Conservation (phyloP, 2,113 vertebrate species). For the Porphyrio hochstetteri region DNA sequence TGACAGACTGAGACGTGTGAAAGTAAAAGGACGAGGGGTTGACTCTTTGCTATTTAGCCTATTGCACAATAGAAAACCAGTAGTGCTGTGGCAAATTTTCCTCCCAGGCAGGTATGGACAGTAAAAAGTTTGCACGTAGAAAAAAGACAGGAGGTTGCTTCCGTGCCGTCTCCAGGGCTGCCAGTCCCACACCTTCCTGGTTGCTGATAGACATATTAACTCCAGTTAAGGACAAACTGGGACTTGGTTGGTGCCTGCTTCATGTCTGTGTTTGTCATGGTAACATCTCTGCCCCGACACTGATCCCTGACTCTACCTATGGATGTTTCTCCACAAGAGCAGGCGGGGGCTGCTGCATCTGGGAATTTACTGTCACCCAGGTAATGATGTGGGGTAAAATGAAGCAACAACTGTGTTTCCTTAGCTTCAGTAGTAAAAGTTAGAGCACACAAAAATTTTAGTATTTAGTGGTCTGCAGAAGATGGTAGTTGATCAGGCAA, state of each 20-base stretch:
- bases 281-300: background rate
- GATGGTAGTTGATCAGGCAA: background rate
- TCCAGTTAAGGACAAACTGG: background rate
- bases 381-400: background rate
- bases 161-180: background rate
- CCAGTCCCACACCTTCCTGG: background rate
- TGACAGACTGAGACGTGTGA: background rate
- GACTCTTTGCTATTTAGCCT: background rate
- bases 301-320: background rate
- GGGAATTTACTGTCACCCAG: background rate
- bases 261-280: background rate
- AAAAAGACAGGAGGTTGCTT: background rate
- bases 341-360: background rate
- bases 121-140: background rate
- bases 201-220: background rate
- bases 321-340: background rate
- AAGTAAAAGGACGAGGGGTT: background rate
- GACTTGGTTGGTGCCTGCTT: background rate
- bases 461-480: background rate
- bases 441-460: background rate
- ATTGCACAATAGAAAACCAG: background rate
- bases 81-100: background rate
- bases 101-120: background rate
- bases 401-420: accelerated
- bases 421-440: background rate